phyloP scores from a whole-genome alignment of 37 sponge, comb jelly and placozoan genomes.

The Beroe ovata region DNA sequence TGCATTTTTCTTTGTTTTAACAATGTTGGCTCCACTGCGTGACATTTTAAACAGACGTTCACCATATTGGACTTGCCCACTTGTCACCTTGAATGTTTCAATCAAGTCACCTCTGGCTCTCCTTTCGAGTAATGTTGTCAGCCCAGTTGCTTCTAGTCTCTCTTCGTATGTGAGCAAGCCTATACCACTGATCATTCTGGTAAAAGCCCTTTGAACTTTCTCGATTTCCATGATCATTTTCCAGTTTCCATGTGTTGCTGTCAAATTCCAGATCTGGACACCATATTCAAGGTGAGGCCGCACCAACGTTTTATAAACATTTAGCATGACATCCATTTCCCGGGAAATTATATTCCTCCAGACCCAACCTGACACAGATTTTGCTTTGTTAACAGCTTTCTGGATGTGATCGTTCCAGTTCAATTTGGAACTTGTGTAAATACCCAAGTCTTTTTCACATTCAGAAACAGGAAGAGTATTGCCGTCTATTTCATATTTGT shows the following conservation, averaged over 20 bases:
- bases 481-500: background rate
- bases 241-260: slow-evolving; percentile 12
- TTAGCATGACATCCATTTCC: slow-evolving; percentile 6
- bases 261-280: slow-evolving; percentile 15
- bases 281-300: slow-evolving; percentile 38
- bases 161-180: background rate
- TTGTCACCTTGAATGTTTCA: slow-evolving; percentile 32
- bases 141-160: background rate
- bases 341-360: background rate
- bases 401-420: slow-evolving; percentile 1
- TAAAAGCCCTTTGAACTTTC: slow-evolving; percentile 10
- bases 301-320: slow-evolving; percentile 2
- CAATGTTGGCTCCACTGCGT: slow-evolving; percentile 21
- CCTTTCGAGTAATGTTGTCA: slow-evolving; percentile 12
- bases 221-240: background rate
- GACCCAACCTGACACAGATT: slow-evolving; percentile 2
- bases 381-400: slow-evolving; percentile 15
- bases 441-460: slow-evolving; percentile 9
- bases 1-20: background rate
- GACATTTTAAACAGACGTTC: slow-evolving; percentile 20
- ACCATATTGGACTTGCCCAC: background rate
- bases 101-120: slow-evolving; percentile 12
- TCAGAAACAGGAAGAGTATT: background rate
- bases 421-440: background rate
- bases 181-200: background rate